These are phyloP conservation scores for Ephialtes manifestator DNA, from an alignment of 2,888 invertebrate species.

Conservation along the genomic window DNA sequence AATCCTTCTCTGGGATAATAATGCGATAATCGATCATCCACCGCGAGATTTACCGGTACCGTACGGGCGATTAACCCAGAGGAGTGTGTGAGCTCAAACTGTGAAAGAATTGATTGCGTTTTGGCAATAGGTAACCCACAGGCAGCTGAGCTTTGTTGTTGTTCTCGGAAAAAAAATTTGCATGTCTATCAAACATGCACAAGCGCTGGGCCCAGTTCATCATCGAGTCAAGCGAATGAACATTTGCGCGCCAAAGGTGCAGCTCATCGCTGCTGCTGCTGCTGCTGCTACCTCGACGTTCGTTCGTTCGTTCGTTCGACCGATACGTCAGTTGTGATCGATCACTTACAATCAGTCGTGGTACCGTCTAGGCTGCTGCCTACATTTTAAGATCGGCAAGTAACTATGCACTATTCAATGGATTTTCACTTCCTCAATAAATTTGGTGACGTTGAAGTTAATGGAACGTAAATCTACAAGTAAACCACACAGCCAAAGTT, in stretches of 20 bases:
- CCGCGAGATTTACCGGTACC: conserved; percentile 15
- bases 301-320: conserved; percentile 9
- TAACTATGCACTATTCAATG: neutral
- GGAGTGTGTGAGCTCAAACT: neutral
- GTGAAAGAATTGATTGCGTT: conserved; percentile 42
- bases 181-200: conserved; percentile 49
- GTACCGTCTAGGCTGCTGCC: too few species aligned
- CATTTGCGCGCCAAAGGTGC: neutral
- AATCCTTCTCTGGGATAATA: conserved; percentile 37
- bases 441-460: too few species aligned
- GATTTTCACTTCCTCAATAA: neutral
- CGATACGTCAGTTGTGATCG: conserved; percentile 59
- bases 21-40: conserved; percentile 36
- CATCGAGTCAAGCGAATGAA: neutral
- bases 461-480: too few species aligned
- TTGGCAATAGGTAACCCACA: neutral
- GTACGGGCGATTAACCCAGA: conserved; percentile 11
- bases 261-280: neutral
- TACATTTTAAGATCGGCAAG: conserved; percentile 11
- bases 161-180: conserved; percentile 46
- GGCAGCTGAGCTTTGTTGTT: neutral
- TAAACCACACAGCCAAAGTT: too few species aligned
- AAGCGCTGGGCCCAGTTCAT: conserved; percentile 7
- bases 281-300: neutral
- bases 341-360: conserved; percentile 18